Evolutionary conservation across 1,140 invertebrate species (phyloP).

Genomic region (Nautilus pompilius): DNA sequence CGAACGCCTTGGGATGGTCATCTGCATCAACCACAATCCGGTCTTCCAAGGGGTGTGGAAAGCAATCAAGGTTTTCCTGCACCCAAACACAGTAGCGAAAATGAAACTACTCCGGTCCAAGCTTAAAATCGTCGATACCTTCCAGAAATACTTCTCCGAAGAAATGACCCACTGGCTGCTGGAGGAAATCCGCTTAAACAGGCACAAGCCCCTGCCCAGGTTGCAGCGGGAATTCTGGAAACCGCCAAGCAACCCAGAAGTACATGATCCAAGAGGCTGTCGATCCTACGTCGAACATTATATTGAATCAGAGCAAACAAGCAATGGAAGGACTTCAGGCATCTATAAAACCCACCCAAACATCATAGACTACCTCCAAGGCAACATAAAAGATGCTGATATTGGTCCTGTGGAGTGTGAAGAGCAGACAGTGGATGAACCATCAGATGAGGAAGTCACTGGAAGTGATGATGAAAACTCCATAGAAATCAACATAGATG

Average conservation of each 20-base stretch:
- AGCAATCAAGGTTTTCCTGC: constrained; percentile 47
- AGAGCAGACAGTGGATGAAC: no score
- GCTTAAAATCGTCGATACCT: constrained; percentile 34
- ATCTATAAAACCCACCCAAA: constrained; percentile 46
- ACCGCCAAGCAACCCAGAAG: constrained; percentile 4
- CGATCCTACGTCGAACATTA: constrained; percentile 38
- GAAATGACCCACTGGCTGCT: constrained; percentile 44
- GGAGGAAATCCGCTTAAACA: constrained; percentile 48
- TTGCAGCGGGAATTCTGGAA: constrained; percentile 47
- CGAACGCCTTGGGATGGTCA: constrained; percentile 46
- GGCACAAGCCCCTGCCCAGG: constrained; percentile 30
- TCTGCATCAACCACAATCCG: constrained; percentile 47
- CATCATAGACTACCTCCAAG: constrained; percentile 31
- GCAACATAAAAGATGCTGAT: constrained; percentile 7
- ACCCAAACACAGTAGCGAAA: constrained; percentile 40
- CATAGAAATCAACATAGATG: neutral
- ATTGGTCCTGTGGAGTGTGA: constrained; percentile 12
- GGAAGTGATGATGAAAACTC: neutral
- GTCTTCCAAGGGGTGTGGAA: constrained; percentile 52
- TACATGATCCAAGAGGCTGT: constrained; percentile 49
- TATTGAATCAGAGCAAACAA: constrained; percentile 24
- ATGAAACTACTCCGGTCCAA: constrained; percentile 36
- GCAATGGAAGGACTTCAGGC: neutral
- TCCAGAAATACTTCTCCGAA: constrained; percentile 35
- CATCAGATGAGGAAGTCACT: neutral